Base-by-base conservation (phyloP, 2,888 invertebrate species). In the Neoaliturus tenellus region DNA sequence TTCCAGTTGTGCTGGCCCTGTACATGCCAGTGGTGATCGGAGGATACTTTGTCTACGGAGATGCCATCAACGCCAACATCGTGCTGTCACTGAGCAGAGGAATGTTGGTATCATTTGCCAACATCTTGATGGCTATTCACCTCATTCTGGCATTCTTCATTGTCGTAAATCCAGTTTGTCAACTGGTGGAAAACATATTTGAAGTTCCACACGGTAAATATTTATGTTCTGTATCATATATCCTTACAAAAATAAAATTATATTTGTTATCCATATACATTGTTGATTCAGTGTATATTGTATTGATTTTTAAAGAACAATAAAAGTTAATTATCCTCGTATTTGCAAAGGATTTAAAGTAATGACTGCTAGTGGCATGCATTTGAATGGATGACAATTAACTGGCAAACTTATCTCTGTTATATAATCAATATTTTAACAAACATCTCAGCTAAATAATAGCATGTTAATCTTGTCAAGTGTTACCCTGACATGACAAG, bases 141-240 rank as follows among this genome's bases (percentile, higher is more conserved):
- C 91, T 95, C 23, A 89, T 95, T 35, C 91, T 93, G 73, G 95
- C 95, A 33, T 95, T 95, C 89, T 90, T 94, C 85, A 94, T 95
- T 87, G 92, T 95, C 85, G 92, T 95, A 86, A 95, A 95, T 90
- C 95, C 95, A 0, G 93, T 95, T 51, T 93, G 93, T 88, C 95
- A 95, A 90, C 94, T 95, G 88, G 88, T 94, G 83, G 95, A 95
- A 89, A 93, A 94, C 88, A 90, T 93, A 1, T 92, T 94, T 87
- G 91, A 91, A 81, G 91, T 95, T 5, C 93, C 94, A 1, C 91
- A 91, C 88, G 91, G 95, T 95, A 88, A 90, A 90, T 89, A 44
- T 44, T n/a, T 78, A n/a, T 44, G 44, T 44, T 44, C 17, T n/a
- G n/a, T n/a, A 67, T 67, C n/a, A 67, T 14, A n/a, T 20, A 14